Evolutionary conservation across 2,888 invertebrate genomes (phyloP).

Genomic region (Calameuta pallipes): DNA sequence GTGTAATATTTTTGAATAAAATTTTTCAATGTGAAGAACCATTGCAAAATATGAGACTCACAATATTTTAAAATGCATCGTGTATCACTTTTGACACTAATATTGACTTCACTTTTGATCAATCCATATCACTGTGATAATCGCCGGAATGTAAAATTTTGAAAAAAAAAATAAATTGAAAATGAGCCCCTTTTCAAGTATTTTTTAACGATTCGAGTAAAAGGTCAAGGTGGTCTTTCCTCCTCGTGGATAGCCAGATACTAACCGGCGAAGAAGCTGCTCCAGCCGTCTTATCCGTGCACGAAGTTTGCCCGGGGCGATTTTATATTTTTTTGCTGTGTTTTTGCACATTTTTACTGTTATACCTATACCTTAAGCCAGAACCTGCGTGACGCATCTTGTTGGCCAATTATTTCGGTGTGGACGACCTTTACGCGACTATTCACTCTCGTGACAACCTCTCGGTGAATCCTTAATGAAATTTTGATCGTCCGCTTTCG

Average conservation of each 20-base stretch:
- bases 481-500: background rate
- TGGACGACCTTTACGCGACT: background rate
- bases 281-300: slow-evolving; percentile 52
- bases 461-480: background rate
- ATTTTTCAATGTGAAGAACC: too few species aligned
- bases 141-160: too few species aligned
- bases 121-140: too few species aligned
- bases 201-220: background rate
- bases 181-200: too few species aligned
- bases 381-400: slow-evolving; percentile 17
- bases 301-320: slow-evolving; percentile 39
- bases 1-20: too few species aligned
- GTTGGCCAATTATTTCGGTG: slow-evolving; percentile 17
- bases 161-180: too few species aligned
- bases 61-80: too few species aligned
- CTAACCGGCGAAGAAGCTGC: slow-evolving; percentile 48
- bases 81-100: too few species aligned
- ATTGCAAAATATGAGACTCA: too few species aligned
- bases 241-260: slow-evolving; percentile 44
- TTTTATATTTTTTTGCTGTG: slow-evolving; percentile 36
- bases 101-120: too few species aligned
- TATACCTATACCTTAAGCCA: slow-evolving; percentile 35
- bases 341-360: slow-evolving; percentile 37
- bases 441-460: background rate
- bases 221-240: background rate